phyloP scores from a whole-genome alignment of 53 echinoderm and acorn worm genomes.

The Glandiceps talaboti region DNA sequence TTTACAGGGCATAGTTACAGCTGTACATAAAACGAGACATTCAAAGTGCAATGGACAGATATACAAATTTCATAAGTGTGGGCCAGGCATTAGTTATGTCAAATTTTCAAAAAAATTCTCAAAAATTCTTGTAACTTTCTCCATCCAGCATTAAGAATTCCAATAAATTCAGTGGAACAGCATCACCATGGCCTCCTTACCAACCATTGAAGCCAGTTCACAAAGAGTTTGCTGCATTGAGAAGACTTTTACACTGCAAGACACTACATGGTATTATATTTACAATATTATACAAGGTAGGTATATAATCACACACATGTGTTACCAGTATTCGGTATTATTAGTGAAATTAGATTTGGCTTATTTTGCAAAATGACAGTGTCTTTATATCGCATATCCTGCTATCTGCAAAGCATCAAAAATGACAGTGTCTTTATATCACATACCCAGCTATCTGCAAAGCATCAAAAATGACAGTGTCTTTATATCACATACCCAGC shows the following conservation, averaged over 20 bases:
- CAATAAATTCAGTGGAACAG: conserved; percentile 41
- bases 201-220: conserved; percentile 54
- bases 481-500: no score
- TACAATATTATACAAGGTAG: conserved; percentile 65
- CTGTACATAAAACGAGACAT: conserved; percentile 90
- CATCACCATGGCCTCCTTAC: conserved; percentile 74
- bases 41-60: conserved; percentile 70
- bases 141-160: conserved; percentile 53
- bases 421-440: no score
- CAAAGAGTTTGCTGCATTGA: conserved; percentile 33
- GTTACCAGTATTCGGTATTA: no score
- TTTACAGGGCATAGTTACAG: conserved; percentile 54
- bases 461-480: no score
- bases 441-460: no score
- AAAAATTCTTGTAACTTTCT: not conserved
- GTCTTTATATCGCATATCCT: no score
- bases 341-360: no score
- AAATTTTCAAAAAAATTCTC: no score
- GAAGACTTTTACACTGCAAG: conserved; percentile 54
- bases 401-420: no score
- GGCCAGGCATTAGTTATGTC: conserved; percentile 66
- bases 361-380: no score
- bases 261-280: conserved; percentile 65
- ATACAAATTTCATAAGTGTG: conserved; percentile 74
- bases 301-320: not conserved